A percentile compares a stretch with the other conserved stretches of the same genome.
Conservation (phyloP, 2,797 vertebrate genomes). For the Malurus splendens region DNA sequence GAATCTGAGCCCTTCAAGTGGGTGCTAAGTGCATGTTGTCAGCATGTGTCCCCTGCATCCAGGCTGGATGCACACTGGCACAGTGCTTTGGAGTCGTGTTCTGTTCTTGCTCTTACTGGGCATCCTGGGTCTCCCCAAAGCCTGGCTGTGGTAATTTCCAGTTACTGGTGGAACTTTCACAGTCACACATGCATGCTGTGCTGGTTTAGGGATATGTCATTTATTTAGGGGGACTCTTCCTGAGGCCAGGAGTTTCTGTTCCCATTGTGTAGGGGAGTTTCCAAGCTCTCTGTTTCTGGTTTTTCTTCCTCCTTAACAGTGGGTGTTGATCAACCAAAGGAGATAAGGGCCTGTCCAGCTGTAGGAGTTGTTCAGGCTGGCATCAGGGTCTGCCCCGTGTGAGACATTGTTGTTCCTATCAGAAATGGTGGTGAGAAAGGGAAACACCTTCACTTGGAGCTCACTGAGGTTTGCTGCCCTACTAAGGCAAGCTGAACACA, state of each 20-base stretch:
- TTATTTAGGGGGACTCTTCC: background rate
- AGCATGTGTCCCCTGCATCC: background rate
- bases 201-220: background rate
- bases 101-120: background rate
- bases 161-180: background rate
- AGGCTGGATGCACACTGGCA: background rate
- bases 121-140: background rate
- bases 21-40: background rate
- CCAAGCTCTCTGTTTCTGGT: background rate
- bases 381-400: background rate
- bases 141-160: background rate
- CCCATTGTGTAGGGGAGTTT: background rate
- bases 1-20: background rate
- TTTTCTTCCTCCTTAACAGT: background rate
- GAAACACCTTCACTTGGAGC: background rate
- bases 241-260: conserved; percentile 12
- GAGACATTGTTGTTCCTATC: background rate
- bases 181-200: fast-evolving
- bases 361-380: background rate
- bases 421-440: background rate
- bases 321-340: background rate
- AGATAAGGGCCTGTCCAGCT: background rate
- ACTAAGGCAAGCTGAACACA: background rate
- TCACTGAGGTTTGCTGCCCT: fast-evolving
- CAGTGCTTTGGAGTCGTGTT: fast-evolving